phyloP scores from a whole-genome alignment of 2,797 vertebrate species.

The Hippopotamyrus pictus region DNA sequence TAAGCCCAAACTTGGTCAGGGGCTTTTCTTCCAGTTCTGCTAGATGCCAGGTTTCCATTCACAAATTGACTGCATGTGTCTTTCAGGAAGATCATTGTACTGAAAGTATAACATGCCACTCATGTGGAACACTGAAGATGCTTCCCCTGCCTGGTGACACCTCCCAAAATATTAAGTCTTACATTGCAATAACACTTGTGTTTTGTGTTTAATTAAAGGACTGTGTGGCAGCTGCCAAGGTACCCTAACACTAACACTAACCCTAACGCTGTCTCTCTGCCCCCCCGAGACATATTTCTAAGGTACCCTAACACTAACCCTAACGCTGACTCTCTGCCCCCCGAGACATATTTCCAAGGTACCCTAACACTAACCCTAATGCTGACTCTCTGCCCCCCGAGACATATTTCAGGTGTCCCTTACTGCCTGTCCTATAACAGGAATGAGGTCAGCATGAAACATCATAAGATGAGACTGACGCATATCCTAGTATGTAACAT shows the following conservation, averaged over 20 bases:
- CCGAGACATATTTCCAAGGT: neutral
- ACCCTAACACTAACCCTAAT: too few species aligned
- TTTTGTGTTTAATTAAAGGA: neutral
- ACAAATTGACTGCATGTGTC: neutral
- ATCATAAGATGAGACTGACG: neutral
- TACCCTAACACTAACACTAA: neutral
- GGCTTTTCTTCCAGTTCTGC: neutral
- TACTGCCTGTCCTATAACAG: neutral
- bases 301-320: too few species aligned
- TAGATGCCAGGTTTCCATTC: neutral
- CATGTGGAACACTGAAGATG: too few species aligned
- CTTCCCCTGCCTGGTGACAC: too few species aligned
- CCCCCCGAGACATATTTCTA: neutral
- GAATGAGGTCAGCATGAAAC: neutral
- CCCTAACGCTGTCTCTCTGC: neutral
- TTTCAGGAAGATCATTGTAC: neutral
- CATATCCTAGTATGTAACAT: neutral
- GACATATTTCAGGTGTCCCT: neutral
- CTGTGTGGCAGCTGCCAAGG: neutral
- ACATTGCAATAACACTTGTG: neutral
- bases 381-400: neutral
- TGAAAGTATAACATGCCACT: neutral
- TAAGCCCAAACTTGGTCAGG: neutral
- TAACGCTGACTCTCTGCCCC: too few species aligned
- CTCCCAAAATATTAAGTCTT: neutral